phyloP scores from a whole-genome alignment of 2,113 vertebrate genomes.

The Abramis brama region DNA sequence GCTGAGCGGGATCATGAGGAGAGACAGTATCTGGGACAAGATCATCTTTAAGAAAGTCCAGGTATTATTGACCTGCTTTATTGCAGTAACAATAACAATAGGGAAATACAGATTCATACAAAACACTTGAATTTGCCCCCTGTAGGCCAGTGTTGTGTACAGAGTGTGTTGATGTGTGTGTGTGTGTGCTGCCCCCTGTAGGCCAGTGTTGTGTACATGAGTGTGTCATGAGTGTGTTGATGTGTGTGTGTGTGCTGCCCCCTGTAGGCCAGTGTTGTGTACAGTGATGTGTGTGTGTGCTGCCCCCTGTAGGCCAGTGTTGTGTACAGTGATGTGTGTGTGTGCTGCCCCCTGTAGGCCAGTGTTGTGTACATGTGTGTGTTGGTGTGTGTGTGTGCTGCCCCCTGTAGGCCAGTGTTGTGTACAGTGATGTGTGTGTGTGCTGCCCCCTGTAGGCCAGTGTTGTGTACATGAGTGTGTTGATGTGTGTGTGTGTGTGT shows the following conservation, averaged over 20 bases:
- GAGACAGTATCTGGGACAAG: constrained; percentile 94
- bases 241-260: constrained; percentile 42
- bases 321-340: constrained; percentile 52
- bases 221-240: too few species aligned
- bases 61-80: constrained; percentile 69
- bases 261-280: constrained; percentile 83
- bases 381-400: too few species aligned
- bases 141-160: constrained; percentile 83
- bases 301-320: constrained; percentile 81
- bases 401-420: too few species aligned
- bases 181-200: constrained; percentile 66
- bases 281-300: constrained; percentile 19
- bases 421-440: too few species aligned
- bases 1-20: constrained; percentile 86
- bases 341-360: constrained; percentile 14
- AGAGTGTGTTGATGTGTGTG: too few species aligned
- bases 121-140: constrained; percentile 23
- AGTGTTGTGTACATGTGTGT: too few species aligned
- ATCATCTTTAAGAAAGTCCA: constrained; percentile 96
- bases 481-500: too few species aligned
- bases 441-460: too few species aligned
- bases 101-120: too few species aligned
- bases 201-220: constrained; percentile 79
- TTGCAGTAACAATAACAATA: too few species aligned
- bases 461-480: too few species aligned